Percentiles rank a stretch among this genome's conserved stretches.
These are phyloP conservation scores for Andrena hattorfiana DNA, from an alignment of 2,888 invertebrate genomes.

Conservation along the genomic window DNA sequence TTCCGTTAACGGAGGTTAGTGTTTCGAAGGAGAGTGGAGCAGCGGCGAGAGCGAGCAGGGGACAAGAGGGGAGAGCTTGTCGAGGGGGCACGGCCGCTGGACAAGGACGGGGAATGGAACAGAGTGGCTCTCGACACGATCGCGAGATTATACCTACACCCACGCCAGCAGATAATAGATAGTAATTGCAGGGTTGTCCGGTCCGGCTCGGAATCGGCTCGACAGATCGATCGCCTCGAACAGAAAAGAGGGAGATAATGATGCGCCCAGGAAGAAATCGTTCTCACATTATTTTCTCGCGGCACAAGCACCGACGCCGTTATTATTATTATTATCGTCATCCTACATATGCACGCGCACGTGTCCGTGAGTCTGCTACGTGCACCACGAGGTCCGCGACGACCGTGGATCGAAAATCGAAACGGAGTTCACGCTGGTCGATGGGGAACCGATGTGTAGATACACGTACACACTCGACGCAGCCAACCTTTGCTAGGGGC, in stretches of 20 bases:
- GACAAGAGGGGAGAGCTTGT: neutral
- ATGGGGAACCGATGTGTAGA: neutral
- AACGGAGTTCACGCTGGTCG: constrained; percentile 43
- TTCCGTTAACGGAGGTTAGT: constrained; percentile 51
- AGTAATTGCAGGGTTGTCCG: constrained; percentile 80
- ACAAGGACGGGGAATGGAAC: constrained; percentile 45
- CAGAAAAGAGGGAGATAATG: constrained; percentile 78
- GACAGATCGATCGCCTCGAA: constrained; percentile 79
- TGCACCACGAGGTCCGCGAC: constrained; percentile 8
- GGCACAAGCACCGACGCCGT: constrained; percentile 66
- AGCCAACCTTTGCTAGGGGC: neutral
- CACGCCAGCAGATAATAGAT: constrained; percentile 81
- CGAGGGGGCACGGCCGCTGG: constrained; percentile 29
- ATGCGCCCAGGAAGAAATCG: constrained; percentile 82
- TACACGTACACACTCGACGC: neutral
- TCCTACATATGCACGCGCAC: constrained; percentile 44
- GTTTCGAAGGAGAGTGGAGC: constrained; percentile 25
- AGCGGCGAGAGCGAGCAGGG: neutral
- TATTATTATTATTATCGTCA: constrained; percentile 61
- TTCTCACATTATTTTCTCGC: constrained; percentile 85
- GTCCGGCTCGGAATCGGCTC: constrained; percentile 78
- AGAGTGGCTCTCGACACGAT: constrained; percentile 79
- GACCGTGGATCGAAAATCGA: constrained; percentile 53
- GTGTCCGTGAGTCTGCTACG: neutral
- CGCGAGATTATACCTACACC: constrained; percentile 82